Base-by-base conservation (phyloP, 2,888 invertebrate genomes). In the Syritta pipiens region DNA sequence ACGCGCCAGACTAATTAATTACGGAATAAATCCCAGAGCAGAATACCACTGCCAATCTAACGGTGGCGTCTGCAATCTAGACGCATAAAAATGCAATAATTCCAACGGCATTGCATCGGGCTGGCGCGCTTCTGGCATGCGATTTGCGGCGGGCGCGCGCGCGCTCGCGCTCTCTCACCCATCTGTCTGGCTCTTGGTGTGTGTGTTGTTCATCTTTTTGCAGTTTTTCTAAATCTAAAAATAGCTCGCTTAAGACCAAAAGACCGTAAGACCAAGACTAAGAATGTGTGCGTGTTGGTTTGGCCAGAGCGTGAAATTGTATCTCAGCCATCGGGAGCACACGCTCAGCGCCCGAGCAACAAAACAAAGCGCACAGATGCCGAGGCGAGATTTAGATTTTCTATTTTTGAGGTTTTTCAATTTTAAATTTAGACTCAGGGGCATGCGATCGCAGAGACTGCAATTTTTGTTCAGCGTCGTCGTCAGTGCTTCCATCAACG, bases 1-100 rank as follows among this genome's bases (percentile, higher is more conserved):
- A 79, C 79, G 79, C 79, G 79, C 57, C 74, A 79, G 79, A 79
- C 79, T 79, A 79, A 79, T 79, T 79, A 79, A 79, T 67, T 74
- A 67, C 74, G 48, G 67, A 74, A 74, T 67, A 74, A 74, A 74
- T 79, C 74, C 37, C 37, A 35, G 7, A 37, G 17, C 17, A 62
- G 67, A 79, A 74, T 74, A 74, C 44, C 62, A 57, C 48, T 68
- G 79, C 79, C 74, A 79, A 79, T 79, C 79, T 74, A 74, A 79
- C 68, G 79, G 74, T 79, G 79, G 79, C 79, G 79, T 79, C 79
- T 79, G 74, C 68, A 68, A 79, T 79, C 79, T 79, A 79, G 79
- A 74, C 79, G 62, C 51, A 74, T 68, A 74, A 62, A 79, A 79
- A 74, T 79, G 79, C 62, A 72, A 79, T 79, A 62, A 68, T 79